Conservation (phyloP, 2,797 vertebrate genomes). For the Lagocephalus sceleratus region DNA sequence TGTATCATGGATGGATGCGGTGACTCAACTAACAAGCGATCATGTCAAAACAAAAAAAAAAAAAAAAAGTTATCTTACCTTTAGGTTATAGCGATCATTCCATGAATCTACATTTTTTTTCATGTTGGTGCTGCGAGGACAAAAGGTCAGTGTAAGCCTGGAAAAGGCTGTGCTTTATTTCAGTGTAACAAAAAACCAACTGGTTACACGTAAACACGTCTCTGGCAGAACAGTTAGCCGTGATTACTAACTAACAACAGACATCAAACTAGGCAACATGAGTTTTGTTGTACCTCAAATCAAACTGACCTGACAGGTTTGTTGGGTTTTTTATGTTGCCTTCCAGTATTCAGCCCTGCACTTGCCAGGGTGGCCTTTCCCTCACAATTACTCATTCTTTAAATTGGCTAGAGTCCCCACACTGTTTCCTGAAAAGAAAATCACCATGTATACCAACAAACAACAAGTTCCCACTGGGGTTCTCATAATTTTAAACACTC, state of each 20-base stretch:
- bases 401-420: conserved; percentile 25
- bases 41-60: too few species aligned
- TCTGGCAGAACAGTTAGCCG: conserved; percentile 35
- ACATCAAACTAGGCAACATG: conserved; percentile 17
- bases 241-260: conserved; percentile 57
- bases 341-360: conserved; percentile 14
- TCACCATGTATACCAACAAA: conserved; percentile 47
- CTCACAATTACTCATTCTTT: conserved; percentile 38
- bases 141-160: not conserved
- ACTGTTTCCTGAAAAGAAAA: conserved; percentile 48
- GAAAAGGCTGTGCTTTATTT: conserved; percentile 24
- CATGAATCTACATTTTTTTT: too few species aligned
- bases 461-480: conserved; percentile 34
- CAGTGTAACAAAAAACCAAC: conserved; percentile 35
- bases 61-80: too few species aligned
- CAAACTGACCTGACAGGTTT: conserved; percentile 24
- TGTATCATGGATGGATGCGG: too few species aligned
- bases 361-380: conserved; percentile 36
- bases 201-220: conserved; percentile 42
- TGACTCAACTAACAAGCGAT: too few species aligned
- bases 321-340: conserved; percentile 11
- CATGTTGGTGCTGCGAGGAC: not conserved
- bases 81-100: too few species aligned
- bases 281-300: conserved; percentile 35
- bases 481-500: conserved; percentile 47